Conservation (phyloP, 2,888 invertebrate genomes). For the Malachius bipustulatus region DNA sequence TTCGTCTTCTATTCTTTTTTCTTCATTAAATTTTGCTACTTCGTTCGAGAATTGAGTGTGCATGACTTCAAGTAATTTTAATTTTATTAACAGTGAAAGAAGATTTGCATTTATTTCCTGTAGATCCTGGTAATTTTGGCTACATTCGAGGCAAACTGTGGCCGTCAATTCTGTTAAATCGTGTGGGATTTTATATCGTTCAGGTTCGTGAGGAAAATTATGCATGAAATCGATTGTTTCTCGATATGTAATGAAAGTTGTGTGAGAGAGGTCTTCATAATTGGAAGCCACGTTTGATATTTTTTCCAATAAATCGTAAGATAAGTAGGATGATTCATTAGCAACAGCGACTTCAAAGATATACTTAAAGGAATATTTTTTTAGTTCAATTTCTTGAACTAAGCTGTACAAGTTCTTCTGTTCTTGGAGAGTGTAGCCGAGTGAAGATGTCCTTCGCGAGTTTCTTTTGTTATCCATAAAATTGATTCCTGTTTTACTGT, state of each 20-base stretch:
- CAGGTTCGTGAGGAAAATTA: background rate
- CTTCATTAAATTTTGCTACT: background rate
- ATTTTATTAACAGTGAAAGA: background rate
- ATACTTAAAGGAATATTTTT: background rate
- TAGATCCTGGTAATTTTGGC: background rate
- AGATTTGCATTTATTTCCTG: background rate
- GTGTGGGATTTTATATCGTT: background rate
- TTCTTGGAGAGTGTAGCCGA: too few relatives aligned
- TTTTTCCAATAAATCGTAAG: background rate
- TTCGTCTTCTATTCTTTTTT: background rate
- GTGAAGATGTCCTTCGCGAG: too few relatives aligned
- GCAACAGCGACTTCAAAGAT: background rate
- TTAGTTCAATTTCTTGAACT: slow-evolving; percentile 1
- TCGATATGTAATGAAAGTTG: background rate
- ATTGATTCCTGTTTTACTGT: too few relatives aligned
- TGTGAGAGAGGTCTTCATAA: background rate
- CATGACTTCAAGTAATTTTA: background rate
- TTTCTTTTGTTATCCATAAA: too few relatives aligned
- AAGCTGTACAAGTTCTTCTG: too few relatives aligned
- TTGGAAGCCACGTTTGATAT: background rate
- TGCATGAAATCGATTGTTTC: background rate
- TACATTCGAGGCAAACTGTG: too few relatives aligned
- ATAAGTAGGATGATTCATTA: background rate
- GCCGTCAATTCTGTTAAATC: background rate
- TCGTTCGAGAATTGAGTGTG: background rate